phyloP scores from a whole-genome alignment of 2,113 vertebrate species.

The Gila orcuttii region DNA sequence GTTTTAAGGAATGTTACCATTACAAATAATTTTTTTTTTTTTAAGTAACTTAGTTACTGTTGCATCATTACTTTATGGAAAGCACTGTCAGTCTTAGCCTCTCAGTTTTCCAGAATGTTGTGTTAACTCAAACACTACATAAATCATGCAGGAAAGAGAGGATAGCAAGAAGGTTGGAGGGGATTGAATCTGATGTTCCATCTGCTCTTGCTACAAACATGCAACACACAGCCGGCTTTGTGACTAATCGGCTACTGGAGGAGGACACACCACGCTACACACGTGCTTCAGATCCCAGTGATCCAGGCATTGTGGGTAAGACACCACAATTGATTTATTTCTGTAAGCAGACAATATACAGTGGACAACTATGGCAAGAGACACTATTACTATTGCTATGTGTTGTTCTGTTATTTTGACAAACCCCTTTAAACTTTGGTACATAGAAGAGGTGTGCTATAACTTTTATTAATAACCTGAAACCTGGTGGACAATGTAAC shows the following conservation, averaged over 20 bases:
- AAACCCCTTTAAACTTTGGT: not conserved
- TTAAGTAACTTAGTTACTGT: not conserved
- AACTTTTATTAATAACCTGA: not conserved
- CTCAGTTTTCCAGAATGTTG: not conserved
- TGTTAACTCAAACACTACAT: not conserved
- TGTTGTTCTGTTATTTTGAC: not conserved
- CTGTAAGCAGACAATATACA: not conserved
- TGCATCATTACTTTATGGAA: not conserved
- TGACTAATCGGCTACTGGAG: constrained; percentile 90
- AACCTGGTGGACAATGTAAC: not conserved
- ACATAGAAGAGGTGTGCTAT: not conserved
- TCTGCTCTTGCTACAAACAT: constrained; percentile 82
- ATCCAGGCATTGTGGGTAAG: constrained; percentile 84
- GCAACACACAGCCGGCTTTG: constrained; percentile 77
- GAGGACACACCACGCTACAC: constrained; percentile 93
- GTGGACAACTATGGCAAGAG: not conserved
- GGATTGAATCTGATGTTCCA: constrained; percentile 89
- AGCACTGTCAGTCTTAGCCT: not conserved
- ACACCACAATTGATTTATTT: not conserved
- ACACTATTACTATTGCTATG: not conserved
- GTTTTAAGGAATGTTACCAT: not conserved
- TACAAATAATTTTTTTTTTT: not conserved
- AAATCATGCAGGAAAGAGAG: constrained; percentile 86
- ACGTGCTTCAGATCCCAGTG: constrained; percentile 88
- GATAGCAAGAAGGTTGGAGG: constrained; percentile 92